Conservation (phyloP, 2,113 vertebrate genomes). For the Malurus cyaneus region DNA sequence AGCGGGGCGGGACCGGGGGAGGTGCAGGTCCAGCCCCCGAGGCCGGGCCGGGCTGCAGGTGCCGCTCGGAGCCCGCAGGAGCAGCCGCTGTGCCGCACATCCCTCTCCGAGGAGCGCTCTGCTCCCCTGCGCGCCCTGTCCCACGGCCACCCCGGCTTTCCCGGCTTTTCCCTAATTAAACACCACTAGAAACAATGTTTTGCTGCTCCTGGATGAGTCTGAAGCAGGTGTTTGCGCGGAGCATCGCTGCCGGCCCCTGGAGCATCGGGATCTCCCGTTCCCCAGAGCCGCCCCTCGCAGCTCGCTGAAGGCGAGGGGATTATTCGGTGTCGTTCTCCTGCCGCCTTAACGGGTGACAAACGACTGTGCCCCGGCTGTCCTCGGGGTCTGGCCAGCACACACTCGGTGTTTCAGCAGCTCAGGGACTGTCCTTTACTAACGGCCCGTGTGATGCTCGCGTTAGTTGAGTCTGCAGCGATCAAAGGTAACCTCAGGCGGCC, state of each 20-base stretch:
- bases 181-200: rapidly evolving
- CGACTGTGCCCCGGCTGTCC: neutral
- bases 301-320: rapidly evolving
- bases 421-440: rapidly evolving
- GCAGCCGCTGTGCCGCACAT: rapidly evolving
- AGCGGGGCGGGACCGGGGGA: neutral
- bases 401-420: rapidly evolving
- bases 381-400: neutral
- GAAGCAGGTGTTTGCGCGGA: rapidly evolving
- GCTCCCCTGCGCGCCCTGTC: neutral
- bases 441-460: rapidly evolving
- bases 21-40: neutral
- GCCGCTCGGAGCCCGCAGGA: neutral
- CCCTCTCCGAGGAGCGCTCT: neutral
- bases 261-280: neutral
- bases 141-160: rapidly evolving
- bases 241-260: rapidly evolving
- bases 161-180: neutral
- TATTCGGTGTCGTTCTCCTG: no score
- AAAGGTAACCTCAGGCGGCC: neutral
- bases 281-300: neutral
- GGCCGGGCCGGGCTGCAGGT: neutral
- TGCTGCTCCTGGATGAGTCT: no score
- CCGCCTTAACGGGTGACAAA: neutral
- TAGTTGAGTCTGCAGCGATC: no score